phyloP scores from a whole-genome alignment of 2,797 vertebrate genomes.

The Saxicola maurus region DNA sequence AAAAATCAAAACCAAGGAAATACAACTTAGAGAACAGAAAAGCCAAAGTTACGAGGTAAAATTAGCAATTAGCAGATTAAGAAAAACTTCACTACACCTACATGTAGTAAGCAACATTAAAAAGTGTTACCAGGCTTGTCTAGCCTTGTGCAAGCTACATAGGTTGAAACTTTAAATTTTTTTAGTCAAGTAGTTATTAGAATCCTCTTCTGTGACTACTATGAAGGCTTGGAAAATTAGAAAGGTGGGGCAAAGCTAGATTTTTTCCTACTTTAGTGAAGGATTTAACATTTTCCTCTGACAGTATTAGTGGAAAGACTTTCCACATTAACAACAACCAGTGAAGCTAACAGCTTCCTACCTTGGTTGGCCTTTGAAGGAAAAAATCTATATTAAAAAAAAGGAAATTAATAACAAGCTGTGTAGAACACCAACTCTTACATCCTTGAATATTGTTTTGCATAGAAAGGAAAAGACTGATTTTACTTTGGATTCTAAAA shows the following conservation, averaged over 20 bases:
- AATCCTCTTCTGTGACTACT: neutral
- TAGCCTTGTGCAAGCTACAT: slow-evolving; percentile 2
- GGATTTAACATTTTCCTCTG: slow-evolving; percentile 5
- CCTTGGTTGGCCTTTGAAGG: slow-evolving; percentile 21
- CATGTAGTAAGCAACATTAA: slow-evolving; percentile 14
- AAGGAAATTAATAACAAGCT: neutral
- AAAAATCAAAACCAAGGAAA: neutral
- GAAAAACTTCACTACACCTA: slow-evolving; percentile 13
- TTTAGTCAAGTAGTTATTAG: slow-evolving; percentile 17
- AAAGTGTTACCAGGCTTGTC: slow-evolving; percentile 6
- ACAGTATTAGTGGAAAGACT: slow-evolving; percentile 27
- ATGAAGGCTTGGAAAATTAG: neutral
- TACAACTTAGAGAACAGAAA: neutral
- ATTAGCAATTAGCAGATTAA: slow-evolving; percentile 6
- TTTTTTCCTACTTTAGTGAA: slow-evolving; percentile 34
- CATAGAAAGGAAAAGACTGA: neutral
- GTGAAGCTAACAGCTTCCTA: slow-evolving; percentile 32
- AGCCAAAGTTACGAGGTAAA: neutral
- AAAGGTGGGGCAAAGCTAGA: neutral
- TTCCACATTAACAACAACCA: slow-evolving; percentile 15
- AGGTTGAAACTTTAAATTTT: neutral
- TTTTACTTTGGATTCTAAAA: neutral
- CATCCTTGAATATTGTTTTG: neutral
- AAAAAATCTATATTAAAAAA: slow-evolving; percentile 15
- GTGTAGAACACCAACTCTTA: neutral